These are phyloP conservation scores for Larimichthys crocea DNA, from an alignment of 2,113 vertebrate species.

Conservation along the genomic window DNA sequence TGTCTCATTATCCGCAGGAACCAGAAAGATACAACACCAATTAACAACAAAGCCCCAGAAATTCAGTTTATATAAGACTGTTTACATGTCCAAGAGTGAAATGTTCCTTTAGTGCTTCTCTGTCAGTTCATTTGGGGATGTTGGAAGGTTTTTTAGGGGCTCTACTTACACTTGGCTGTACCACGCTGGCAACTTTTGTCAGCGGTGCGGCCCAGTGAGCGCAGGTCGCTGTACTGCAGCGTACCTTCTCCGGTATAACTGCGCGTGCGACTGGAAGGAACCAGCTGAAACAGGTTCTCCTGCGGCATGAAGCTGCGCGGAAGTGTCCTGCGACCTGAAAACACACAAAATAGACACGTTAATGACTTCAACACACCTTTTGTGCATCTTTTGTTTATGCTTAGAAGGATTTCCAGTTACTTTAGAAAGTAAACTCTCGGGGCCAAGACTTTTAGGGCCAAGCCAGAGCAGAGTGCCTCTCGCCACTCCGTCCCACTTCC, in stretches of 20 bases:
- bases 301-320: slow-evolving; percentile 92
- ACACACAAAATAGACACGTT: slow-evolving; percentile 37
- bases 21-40: slow-evolving; percentile 13
- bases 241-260: slow-evolving; percentile 89
- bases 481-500: slow-evolving; percentile 72
- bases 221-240: slow-evolving; percentile 85
- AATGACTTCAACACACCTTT: neutral
- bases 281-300: slow-evolving; percentile 91
- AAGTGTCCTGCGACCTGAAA: slow-evolving; percentile 90
- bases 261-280: slow-evolving; percentile 89
- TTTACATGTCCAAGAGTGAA: neutral
- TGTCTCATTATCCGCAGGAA: slow-evolving; percentile 33
- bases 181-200: slow-evolving; percentile 81
- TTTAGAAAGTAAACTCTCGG: slow-evolving; percentile 42
- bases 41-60: slow-evolving; percentile 10
- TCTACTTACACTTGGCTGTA: slow-evolving; percentile 80
- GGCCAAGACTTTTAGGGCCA: slow-evolving; percentile 45
- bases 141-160: neutral
- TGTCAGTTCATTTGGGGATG: neutral
- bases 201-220: slow-evolving; percentile 79
- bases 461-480: slow-evolving; percentile 60
- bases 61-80: neutral
- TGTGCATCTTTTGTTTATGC: slow-evolving; percentile 37
- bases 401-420: slow-evolving; percentile 12
- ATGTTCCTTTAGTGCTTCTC: neutral